Base-by-base conservation (phyloP, 2,113 vertebrate species). In the Furnarius figulus region DNA sequence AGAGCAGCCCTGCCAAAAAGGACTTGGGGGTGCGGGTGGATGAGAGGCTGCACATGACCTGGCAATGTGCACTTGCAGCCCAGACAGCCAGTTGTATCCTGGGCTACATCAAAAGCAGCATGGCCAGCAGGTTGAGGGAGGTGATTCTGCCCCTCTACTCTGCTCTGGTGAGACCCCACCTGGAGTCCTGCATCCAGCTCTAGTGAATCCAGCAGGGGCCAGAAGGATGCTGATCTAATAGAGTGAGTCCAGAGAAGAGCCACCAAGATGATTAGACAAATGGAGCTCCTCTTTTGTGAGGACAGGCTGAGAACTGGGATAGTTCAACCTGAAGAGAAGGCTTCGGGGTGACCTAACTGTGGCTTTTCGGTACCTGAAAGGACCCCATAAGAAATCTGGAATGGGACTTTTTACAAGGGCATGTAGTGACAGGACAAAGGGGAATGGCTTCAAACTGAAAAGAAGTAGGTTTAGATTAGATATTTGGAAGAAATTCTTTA, bases 11-110 rank as follows among this genome's bases (percentile, higher is more conserved):
- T 7, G 44, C 27, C 1, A 2, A 66, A 31, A 89, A 61, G 22
- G 37, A 52, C 37, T 15, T 59, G 12, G 23, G 47, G 4, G 5
- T 50, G 27, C 18, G 33, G 55, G 14, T 37, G 23, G 19, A 2
- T 66, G 9, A 74, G 19, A 33, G 37, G 5, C 19, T 66, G 44
- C 28, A 39, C 25, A 3, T 17, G 27, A 39, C 19, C 28, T 6
- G 14, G 33, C 9, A n/a, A 12, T 24, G 53, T 7, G 18, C 6
- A 10, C 20, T 14, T 3, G 5, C 15, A 67, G 33, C 28, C 23
- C 5, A 4, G 33, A 46, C 2, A 74, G 33, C 12, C 52, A 67
- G 46, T 24, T 0, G 0, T 17, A 39, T 4, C 37, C 61, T 52
- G 44, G 12, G 37, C 52, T 82, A 37, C 37, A 58, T 27, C 35